Base-by-base conservation (phyloP, 2,113 vertebrate species). In the Dasypus novemcinctus region DNA sequence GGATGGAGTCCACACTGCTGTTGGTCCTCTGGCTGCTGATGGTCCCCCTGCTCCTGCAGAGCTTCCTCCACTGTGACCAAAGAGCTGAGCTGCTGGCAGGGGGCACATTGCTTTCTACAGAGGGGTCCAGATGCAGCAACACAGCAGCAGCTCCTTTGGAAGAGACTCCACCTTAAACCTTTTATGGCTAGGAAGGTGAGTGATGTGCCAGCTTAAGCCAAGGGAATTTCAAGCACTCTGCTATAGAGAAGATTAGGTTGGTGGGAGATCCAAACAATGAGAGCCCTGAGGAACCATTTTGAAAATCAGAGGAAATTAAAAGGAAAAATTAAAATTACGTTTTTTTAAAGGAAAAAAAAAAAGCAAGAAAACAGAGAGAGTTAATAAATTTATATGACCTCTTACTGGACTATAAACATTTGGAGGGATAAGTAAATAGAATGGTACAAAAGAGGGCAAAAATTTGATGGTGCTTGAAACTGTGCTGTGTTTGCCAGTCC, bases 201-300 rank as follows among this genome's bases (percentile, higher is more conserved):
- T 97, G 97, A 95, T 91, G 63, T 31, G 74, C 61, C 52, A 27
- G 52, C 36, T 59, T 33, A 66, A 88, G 63, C 13, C 87, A 90
- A 96, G 95, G 38, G 49, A 18, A 96, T 88, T 41, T 78, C 41
- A 41, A 88, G 4, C 10, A 25, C 20, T 72, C 7, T 46, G 91
- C 75, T 64, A 59, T 94, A n/a, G 87, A 96, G 69, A 95, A 93
- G 49, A 92, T 93, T 94, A 96, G 96, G 95, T 92, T 85, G 52
- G 68, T 71, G n/a, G 52, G 79, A 78, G 76, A 95, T 59, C 75
- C 91, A 94, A 97, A 96, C 76, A 96, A 96, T 57, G 66, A 93
- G 25, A 43, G 7, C 41, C 91, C 72, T 7, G 14, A 96, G 49
- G 36, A 96, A 84, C 17, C 66, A 96, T 76, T 81, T 38, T 41